Base-by-base conservation (phyloP, 2,113 vertebrate species). In the Microtus richardsoni region DNA sequence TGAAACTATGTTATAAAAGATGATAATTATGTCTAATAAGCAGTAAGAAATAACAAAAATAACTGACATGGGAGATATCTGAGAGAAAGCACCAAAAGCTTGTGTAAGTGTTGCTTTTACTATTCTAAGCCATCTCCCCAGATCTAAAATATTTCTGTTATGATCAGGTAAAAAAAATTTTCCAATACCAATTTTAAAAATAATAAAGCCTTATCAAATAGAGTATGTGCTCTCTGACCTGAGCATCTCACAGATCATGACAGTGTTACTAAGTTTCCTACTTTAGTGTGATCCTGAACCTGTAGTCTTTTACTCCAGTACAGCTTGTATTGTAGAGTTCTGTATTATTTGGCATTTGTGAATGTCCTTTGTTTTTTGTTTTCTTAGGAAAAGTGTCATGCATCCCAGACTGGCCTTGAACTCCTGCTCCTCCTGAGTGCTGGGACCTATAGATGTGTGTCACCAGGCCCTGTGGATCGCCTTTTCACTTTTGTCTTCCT, bases 101-200 rank as follows among this genome's bases (percentile, higher is more conserved):
- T 41, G 9, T 5, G 2, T 9, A 30, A n/a, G 54, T 84, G 9
- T 14, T 30, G 6, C 28, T 17, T 44, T 64, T 44, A 44, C 13
- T 19, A 9, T 64, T 16, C 39, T 2, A 21, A 84, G 39, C 16
- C 39, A 3, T 66, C 3, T 84, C 39, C 39, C 60, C 39, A 44
- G 28, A 39, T 28, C 26, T 17, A 33, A 5, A 93, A 9, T 75
- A 47, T 83, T 94, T 91, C 41, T 93, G 88, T 87, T 91, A 91
- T 92, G 36, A 83, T 66, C 73, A 79, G 12, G n/a, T 62, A 92
- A 93, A 91, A 82, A 17, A 87, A 58, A 58, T 5, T 12, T 83
- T 96, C 78, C 66, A 70, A 60, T 94, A 62, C 6, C 11, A 82
- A 73, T 94, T 97, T 95, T 70, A 58, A 90, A 93, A 88, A 91